phyloP scores from a whole-genome alignment of 2,797 vertebrate species.

The Sparus aurata region DNA sequence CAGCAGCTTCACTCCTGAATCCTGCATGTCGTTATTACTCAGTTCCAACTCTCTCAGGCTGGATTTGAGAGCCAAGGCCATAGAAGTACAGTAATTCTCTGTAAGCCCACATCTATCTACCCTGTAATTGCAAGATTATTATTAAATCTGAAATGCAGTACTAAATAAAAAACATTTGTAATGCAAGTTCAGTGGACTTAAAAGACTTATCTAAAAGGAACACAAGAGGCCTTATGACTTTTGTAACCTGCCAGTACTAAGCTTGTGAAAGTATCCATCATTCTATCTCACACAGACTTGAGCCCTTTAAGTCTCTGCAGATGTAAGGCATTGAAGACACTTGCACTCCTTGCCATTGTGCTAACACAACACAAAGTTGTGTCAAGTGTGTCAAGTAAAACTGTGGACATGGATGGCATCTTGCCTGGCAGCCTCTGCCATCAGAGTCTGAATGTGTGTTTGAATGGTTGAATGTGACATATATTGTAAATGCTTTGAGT shows the following conservation, averaged over 20 bases:
- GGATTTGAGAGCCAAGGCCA: slow-evolving; percentile 20
- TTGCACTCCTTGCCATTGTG: no score
- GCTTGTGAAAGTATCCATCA: not conserved
- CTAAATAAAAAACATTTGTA: not conserved
- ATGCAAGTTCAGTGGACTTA: not conserved
- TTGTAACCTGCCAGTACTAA: not conserved
- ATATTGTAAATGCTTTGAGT: no score
- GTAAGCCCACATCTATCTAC: slow-evolving; percentile 34
- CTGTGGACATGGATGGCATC: no score
- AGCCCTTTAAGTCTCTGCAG: not conserved
- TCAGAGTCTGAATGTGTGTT: no score
- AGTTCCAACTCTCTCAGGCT: slow-evolving; percentile 35
- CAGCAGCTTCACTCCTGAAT: slow-evolving; percentile 34
- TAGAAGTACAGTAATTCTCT: slow-evolving; percentile 4
- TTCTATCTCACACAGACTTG: not conserved
- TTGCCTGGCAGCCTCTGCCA: no score
- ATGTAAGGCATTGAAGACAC: not conserved
- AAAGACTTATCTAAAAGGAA: not conserved
- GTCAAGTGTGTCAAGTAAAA: no score
- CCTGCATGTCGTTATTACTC: slow-evolving; percentile 39
- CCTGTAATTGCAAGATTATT: slow-evolving; percentile 5
- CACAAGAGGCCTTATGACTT: not conserved
- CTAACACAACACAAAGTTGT: no score
- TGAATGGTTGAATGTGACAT: no score
- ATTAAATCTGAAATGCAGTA: not conserved